These are phyloP conservation scores for Megaceryle torquata DNA, from an alignment of 2,113 vertebrate species.

Conservation along the genomic window DNA sequence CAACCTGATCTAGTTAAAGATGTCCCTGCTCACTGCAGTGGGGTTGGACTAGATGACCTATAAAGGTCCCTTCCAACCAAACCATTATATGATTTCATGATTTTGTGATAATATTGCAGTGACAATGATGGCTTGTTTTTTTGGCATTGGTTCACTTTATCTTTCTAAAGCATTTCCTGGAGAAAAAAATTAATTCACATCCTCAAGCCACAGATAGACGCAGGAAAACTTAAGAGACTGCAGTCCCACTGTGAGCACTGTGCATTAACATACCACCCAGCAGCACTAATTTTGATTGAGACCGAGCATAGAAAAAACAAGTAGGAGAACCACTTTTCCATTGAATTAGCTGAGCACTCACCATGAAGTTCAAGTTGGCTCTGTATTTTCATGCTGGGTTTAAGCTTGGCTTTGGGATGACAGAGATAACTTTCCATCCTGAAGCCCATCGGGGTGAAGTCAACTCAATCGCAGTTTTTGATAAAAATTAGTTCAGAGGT, in stretches of 20 bases:
- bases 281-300: not conserved
- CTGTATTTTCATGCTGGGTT: not conserved
- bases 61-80: too few relatives aligned
- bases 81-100: too few relatives aligned
- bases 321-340: not conserved
- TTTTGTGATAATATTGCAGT: not conserved
- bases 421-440: not conserved
- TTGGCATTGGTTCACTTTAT: not conserved
- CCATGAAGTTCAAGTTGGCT: not conserved
- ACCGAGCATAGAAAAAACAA: not conserved
- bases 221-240: not conserved
- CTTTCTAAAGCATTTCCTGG: not conserved
- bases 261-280: accelerated
- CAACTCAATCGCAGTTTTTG: not conserved
- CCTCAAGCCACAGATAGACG: not conserved
- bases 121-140: not conserved
- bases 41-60: too few relatives aligned
- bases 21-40: too few relatives aligned
- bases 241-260: accelerated
- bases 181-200: not conserved
- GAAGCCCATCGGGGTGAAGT: not conserved
- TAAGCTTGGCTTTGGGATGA: not conserved
- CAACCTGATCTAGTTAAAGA: too few relatives aligned
- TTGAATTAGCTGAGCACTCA: not conserved
- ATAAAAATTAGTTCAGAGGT: not conserved